A percentile compares a stretch with the other conserved stretches of the same genome.
phyloP scores from a whole-genome alignment of 2,888 invertebrate genomes.

The Ectropis crepuscularia region DNA sequence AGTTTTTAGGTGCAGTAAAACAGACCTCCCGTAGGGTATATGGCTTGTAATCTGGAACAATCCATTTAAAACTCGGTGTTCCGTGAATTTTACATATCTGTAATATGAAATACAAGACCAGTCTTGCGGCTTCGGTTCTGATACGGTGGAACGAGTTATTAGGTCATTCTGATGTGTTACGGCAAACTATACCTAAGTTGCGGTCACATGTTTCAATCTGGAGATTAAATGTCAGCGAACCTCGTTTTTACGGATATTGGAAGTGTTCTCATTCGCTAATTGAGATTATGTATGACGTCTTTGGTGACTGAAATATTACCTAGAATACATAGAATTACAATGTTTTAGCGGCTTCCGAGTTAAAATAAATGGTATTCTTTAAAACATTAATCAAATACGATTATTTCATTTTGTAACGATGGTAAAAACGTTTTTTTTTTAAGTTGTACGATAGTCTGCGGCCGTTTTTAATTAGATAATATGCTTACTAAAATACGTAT shows the following conservation, averaged over 20 bases:
- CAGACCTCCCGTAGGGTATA: background rate
- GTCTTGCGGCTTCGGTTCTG: constrained; percentile 39
- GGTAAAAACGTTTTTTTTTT: too few species aligned
- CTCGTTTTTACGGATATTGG: constrained; percentile 1
- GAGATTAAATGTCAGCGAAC: constrained; percentile 22
- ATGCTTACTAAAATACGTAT: background rate
- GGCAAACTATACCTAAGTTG: constrained; percentile 15
- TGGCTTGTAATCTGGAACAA: constrained; percentile 14
- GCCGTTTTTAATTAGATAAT: too few species aligned
- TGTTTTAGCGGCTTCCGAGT: too few species aligned
- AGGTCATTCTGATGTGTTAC: constrained; percentile 32
- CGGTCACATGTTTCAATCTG: constrained; percentile 28
- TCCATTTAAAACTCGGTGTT: constrained; percentile 24
- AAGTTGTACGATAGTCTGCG: background rate
- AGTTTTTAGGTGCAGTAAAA: too few species aligned
- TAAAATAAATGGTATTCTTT: too few species aligned
- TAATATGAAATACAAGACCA: constrained; percentile 36
- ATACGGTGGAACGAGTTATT: constrained; percentile 39
- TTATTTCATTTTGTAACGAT: too few species aligned
- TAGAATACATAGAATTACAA: background rate
- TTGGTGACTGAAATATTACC: background rate
- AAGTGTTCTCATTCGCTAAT: background rate
- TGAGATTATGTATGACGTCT: background rate
- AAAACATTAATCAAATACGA: too few species aligned
- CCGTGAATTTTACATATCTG: constrained; percentile 34